Evolutionary conservation across 2,888 invertebrate species (phyloP), one percentile per base, ranked within the genome.

Genomic region (Lithophane ornitopus): DNA sequence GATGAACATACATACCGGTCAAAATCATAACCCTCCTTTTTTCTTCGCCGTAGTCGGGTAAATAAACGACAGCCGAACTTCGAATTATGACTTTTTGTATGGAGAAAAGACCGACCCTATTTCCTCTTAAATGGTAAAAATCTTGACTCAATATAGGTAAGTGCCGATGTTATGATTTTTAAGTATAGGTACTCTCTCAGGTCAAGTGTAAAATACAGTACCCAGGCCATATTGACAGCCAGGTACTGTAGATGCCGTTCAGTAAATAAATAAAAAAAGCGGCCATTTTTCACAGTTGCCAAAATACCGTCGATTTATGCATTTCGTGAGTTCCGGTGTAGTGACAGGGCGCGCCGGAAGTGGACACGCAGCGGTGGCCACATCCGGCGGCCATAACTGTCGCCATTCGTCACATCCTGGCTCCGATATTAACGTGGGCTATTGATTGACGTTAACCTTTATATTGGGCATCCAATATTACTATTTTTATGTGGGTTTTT

Each of bases 371-470:
- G 85, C 87, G 89, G 72, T 83, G 85, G 90, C 91, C 88, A 87
- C 92, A 84, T 92, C 93, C 93, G 92, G 86, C 87, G 89, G 90
- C 89, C 89, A 89, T 89, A 88, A 91, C 92, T 92, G 92, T 90
- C 90, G 87, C 90, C 91, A 92, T 92, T 89, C 91, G 89, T 92
- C 92, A 91, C 90, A 88, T 92, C 92, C 92, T 87, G 87, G 83
- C 86, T 78, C 87, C 81, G 88, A 88, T 90, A 89, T 89, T 90
- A 89, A 85, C 87, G 79, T 77, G 72, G 73, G 54, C 82, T 86
- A 91, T 90, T 89, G 92, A 90, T 87, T 82, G 88, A 88, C 84
- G 73, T 83, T 80, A 81, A 80, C 76, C 75, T 82, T 84, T 81
- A 81, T 82, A 74, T 77, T 73, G 66, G 39, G 67, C 74, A 28